phyloP scores from a whole-genome alignment of 1,140 invertebrate species.

The Penaeus chinensis region DNA sequence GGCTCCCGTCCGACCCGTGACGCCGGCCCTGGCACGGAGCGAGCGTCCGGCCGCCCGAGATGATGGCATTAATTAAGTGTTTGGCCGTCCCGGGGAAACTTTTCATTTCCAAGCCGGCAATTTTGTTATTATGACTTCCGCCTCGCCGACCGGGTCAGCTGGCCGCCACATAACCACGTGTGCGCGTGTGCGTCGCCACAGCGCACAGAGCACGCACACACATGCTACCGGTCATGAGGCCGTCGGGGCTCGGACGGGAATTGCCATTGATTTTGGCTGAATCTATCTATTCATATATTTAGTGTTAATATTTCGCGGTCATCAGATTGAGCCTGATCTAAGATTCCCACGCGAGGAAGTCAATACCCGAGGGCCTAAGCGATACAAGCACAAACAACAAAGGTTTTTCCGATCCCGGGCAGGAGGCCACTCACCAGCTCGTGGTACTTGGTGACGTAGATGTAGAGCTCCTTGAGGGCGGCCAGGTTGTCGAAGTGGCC shows the following conservation, averaged over 20 bases:
- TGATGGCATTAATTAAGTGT: no score
- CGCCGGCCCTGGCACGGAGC: no score
- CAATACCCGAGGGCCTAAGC: not conserved
- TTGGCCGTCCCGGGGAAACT: no score
- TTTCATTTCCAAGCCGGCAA: no score
- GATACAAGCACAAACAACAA: not conserved
- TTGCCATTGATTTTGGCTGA: constrained; percentile 1
- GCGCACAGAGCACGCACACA: not conserved
- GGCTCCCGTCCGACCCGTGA: no score
- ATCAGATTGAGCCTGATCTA: no score
- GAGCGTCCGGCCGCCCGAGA: no score
- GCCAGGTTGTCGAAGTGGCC: constrained; percentile 91
- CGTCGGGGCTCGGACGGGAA: not conserved
- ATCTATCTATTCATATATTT: not conserved
- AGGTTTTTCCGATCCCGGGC: not conserved
- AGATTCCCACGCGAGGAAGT: no score
- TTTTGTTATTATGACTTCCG: no score
- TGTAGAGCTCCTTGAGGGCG: constrained; percentile 92
- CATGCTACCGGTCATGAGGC: no score
- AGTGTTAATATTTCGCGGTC: no score
- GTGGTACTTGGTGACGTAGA: constrained; percentile 93
- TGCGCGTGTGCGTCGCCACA: not conserved
- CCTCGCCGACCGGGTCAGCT: not conserved
- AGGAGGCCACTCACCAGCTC: constrained; percentile 79
- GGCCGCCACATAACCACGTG: not conserved